Conservation (phyloP, 2,888 invertebrate genomes). For the Caenorhabditis sinica region DNA sequence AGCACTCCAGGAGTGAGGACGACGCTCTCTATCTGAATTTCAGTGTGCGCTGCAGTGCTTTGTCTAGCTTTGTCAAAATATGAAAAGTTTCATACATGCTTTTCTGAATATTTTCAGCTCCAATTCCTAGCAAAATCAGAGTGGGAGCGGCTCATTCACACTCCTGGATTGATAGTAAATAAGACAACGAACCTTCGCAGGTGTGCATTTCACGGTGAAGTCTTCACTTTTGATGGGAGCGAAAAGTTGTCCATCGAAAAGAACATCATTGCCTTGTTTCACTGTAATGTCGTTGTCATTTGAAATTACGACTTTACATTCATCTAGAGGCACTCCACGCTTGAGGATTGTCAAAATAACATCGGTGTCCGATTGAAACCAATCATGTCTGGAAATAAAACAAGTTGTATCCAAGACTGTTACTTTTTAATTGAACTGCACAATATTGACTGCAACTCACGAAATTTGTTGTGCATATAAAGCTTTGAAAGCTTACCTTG, state of each 20-base stretch:
- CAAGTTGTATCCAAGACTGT: too few species aligned
- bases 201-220: conserved; percentile 68
- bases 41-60: too few species aligned
- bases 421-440: too few species aligned
- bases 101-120: too few species aligned
- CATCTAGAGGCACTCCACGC: conserved; percentile 88
- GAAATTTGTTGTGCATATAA: not conserved
- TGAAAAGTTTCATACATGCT: too few species aligned
- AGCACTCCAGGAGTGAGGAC: too few species aligned
- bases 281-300: conserved; percentile 85
- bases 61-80: too few species aligned
- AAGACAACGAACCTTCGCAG: conserved; percentile 67
- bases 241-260: conserved; percentile 68
- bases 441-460: too few species aligned
- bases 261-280: conserved; percentile 86
- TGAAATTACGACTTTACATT: conserved; percentile 77
- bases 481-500: conserved; percentile 24
- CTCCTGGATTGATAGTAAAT: not conserved
- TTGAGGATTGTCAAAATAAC: conserved; percentile 88
- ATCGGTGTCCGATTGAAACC: conserved; percentile 85
- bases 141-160: too few species aligned
- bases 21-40: too few species aligned
- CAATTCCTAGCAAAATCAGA: too few species aligned
- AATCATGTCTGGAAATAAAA: conserved; percentile 72
- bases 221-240: conserved; percentile 61